Evolutionary conservation across 2,113 vertebrate genomes (phyloP), one percentile per base, ranked within the genome.

Genomic region (Anoplopoma fimbria): DNA sequence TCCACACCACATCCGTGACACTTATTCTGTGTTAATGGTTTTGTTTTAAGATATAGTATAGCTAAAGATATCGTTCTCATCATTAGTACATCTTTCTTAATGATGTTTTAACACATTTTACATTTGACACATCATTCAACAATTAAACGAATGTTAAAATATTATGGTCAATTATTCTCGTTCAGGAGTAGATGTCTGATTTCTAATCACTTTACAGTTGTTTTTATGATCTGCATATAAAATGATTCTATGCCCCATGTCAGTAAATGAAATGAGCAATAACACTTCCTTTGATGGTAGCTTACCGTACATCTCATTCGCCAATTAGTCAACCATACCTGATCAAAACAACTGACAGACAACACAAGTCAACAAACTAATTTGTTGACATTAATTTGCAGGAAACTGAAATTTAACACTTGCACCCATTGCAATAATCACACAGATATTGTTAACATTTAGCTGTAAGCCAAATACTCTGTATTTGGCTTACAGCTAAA

Each of bases 241-340:
- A 61, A 31, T 13, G 8, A 21, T 29, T 25, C 21, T 49, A 4
- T 49, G 40, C 27, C 29, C 29, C 9, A 6, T 49, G 14, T 49
- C 17, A 74, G 38, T n/a, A 5, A 61, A 74, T 74, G 19, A 62
- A 49, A 63, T 25, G 19, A 49, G 58, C 23, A 63, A 63, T 36
- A 19, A 17, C 34, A 25, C 42, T 10, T 45, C 2, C 19, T 61
- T 63, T 51, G 33, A 63, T 25, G 33, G 33, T 17, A 25, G 47
- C 36, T 79, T 27, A 63, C 64, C 34, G 53, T 53, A 33, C 21
- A 71, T 63, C 21, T 38, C 42, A 64, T 45, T 57, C n/a, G 33
- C 1, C n/a, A 4, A 12, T 51, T 13, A n/a, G 45, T 31, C 14
- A 3, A 36, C 25, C 36, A 31, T 40, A 63, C 25, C 40, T 62